A percentile compares a stretch with the other conserved stretches of the same genome.
Conservation (phyloP, 2,888 invertebrate species). For the Gortyna flavago region DNA sequence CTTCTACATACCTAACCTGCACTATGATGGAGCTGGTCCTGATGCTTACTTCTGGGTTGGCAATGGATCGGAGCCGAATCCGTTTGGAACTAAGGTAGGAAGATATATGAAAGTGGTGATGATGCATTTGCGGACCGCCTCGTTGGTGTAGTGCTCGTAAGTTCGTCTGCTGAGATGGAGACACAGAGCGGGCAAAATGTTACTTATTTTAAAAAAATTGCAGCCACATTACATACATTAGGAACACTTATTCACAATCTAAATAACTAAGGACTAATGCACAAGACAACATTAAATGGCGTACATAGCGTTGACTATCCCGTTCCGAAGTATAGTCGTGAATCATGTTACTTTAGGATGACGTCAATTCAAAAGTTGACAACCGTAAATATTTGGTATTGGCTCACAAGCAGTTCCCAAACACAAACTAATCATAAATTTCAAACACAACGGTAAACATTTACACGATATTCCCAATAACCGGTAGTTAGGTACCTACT, state of each 20-base stretch:
- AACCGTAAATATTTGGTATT: neutral
- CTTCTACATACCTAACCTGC: constrained; percentile 97
- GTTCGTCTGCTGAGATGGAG: no score
- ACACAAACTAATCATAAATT: constrained; percentile 40
- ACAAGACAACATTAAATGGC: no score
- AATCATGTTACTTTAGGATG: no score
- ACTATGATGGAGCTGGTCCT: constrained; percentile 97
- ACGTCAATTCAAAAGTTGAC: neutral
- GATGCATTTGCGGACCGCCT: neutral
- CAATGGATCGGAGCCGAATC: constrained; percentile 94
- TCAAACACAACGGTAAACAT: constrained; percentile 24
- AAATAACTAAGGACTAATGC: no score
- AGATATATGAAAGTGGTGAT: neutral
- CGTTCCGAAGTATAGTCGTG: neutral
- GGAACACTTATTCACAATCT: no score
- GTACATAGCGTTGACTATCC: neutral
- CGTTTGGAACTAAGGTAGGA: constrained; percentile 93
- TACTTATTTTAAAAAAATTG: no score
- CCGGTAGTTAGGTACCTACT: neutral
- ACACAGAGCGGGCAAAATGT: no score
- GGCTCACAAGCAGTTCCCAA: neutral
- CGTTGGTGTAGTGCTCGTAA: no score
- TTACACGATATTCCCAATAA: neutral
- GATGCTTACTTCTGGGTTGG: constrained; percentile 99
- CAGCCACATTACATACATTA: no score